Conservation (phyloP, 2,113 vertebrate genomes). For the Prionailurus bengalensis region DNA sequence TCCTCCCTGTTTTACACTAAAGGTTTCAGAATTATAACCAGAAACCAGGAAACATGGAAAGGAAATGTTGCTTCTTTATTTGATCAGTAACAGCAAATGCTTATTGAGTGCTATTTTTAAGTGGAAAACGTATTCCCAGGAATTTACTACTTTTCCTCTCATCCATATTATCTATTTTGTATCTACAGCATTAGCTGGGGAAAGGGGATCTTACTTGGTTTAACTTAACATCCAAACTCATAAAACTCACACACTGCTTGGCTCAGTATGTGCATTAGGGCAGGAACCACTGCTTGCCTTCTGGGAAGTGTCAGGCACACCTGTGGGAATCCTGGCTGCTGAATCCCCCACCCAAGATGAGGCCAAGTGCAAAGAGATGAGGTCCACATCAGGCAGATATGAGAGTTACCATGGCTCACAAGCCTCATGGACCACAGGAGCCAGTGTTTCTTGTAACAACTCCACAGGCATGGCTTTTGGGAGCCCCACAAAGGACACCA, state of each 20-base stretch:
- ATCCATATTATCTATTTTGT: background rate
- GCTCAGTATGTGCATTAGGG: background rate
- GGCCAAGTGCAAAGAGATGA: background rate
- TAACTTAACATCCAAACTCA: background rate
- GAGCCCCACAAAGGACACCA: background rate
- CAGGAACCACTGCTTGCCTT: background rate
- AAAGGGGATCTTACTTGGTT: background rate
- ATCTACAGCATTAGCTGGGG: background rate
- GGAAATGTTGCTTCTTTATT: background rate
- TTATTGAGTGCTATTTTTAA: conserved; percentile 12
- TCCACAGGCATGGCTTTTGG: background rate
- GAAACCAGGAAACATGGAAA: background rate
- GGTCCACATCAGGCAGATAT: background rate
- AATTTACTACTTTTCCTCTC: background rate
- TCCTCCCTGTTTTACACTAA: background rate
- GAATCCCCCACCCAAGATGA: background rate
- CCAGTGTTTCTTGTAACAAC: background rate
- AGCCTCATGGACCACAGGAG: background rate
- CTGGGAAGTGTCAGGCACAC: background rate
- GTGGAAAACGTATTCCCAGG: background rate
- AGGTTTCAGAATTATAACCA: background rate
- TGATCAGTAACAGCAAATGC: background rate
- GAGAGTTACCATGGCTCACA: background rate
- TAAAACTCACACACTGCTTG: background rate
- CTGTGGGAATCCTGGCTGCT: background rate